Conservation (phyloP, 1,140 invertebrate genomes). For the Samia ricini region DNA sequence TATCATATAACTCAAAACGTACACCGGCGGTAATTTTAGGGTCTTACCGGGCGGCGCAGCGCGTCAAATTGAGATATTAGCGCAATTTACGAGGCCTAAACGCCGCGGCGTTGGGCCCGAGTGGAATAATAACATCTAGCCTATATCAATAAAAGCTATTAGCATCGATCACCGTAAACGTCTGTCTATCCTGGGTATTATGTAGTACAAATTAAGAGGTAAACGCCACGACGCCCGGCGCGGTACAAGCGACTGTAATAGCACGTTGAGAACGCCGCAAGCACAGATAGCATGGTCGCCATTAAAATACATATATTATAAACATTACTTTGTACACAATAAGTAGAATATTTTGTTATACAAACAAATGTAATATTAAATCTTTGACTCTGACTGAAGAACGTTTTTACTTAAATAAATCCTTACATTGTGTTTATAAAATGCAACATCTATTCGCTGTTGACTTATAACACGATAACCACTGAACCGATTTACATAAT, state of each 20-base stretch:
- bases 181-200: slow-evolving; percentile 55
- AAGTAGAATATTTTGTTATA: too few species aligned
- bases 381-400: too few species aligned
- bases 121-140: slow-evolving; percentile 60
- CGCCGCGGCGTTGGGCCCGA: slow-evolving; percentile 37
- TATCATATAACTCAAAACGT: slow-evolving; percentile 59
- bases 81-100: slow-evolving; percentile 57
- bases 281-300: background rate
- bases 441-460: too few species aligned
- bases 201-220: slow-evolving; percentile 60
- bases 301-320: background rate
- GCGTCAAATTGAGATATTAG: slow-evolving; percentile 62
- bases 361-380: too few species aligned
- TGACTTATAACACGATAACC: too few species aligned
- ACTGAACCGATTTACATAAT: too few species aligned
- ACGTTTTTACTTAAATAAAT: too few species aligned
- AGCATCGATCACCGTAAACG: slow-evolving; percentile 67
- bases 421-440: too few species aligned
- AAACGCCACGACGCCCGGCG: slow-evolving; percentile 43
- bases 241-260: slow-evolving; percentile 37
- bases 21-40: slow-evolving; percentile 43
- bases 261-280: slow-evolving; percentile 25
- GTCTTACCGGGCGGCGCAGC: slow-evolving; percentile 49
- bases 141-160: slow-evolving; percentile 74
- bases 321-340: too few species aligned